Evolutionary conservation across 2,113 vertebrate species (phyloP), one percentile per base, ranked within the genome.

Genomic region (Mirza zaza): DNA sequence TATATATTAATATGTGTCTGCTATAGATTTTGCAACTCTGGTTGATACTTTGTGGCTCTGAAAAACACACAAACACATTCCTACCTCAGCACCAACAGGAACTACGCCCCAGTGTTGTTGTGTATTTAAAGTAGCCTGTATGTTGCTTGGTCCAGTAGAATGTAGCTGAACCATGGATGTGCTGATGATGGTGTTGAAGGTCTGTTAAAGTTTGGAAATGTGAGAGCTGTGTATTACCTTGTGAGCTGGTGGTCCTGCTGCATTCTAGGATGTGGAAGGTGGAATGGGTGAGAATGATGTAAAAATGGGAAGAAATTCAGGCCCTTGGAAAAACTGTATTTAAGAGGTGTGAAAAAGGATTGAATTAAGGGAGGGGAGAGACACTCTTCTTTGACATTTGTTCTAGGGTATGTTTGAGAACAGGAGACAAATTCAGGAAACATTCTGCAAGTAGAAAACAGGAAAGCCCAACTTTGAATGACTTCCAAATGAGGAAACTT

Each of bases 391-490:
- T 65, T 81, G 29, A 82, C n/a, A 14, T 65, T 73, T 57, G 42
- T 76, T 29, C 9, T 84, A 29, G 15, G 3, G 15, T 48, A 14
- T 63, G 29, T 83, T 92, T 68, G 92, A 87, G 48, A 67, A 71
- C 57, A n/a, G 45, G 80, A 81, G 82, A 93, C 67, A 59, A 61
- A 88, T 88, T 61, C 67, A 79, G 82, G 84, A 55, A 91, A 52
- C 29, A 14, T 71, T 82, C 63, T 89, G 20, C 52, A 93, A 27
- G 48, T 36, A 57, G 73, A 87, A 93, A 79, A 52, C 59, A 68
- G 73, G 39, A 20, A 88, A 83, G 34, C 68, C 48, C 83, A 52
- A 29, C 82, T 95, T 67, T 80, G 91, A 90, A 65, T 76, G 82
- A 73, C 59, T 81, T 50, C 59, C 27, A 63, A 25, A 63, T 42